Base-by-base conservation (phyloP, 2,888 invertebrate species). In the Agrypnus murinus region DNA sequence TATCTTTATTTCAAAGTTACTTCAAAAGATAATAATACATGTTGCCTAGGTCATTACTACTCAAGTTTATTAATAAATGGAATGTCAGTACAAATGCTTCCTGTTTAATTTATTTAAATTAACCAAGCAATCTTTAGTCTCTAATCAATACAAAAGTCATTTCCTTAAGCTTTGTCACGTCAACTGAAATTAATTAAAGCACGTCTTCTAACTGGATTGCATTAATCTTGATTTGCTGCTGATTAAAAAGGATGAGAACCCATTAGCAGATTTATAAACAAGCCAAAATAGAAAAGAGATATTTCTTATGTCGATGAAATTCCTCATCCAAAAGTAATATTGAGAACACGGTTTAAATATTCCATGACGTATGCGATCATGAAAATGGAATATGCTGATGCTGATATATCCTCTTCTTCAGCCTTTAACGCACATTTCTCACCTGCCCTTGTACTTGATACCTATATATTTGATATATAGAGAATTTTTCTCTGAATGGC, bases 381-480 rank as follows among this genome's bases (percentile, higher is more conserved):
- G 38, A 38, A 9, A 38, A 10, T 2, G n/a, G n/a, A n/a, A 38
- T 9, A 9, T 34, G 8, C 7, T 12, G 14, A 50, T 50, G 31
- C 25, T 31, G 31, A 31, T 50, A 50, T 50, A 50, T 50, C 31
- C 9, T 32, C 31, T 48, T 12, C 50, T 31, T 50, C 6, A 12
- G 12, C 25, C 25, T 25, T 25, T 32, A 50, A 32, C 50, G 25
- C 25, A 25, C 5, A 50, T 50, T 50, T 50, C 50, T 50, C 50
- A 50, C 50, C 50, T 50, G 50, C 31, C 50, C 31, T 14, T 12
- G 12, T 50, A 50, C 50, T 50, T 50, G 50, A 50, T 50, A 12
- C 50, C 50, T 50, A 12, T 50, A 12, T 32, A 50, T 55, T 55
- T 55, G 55, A 55, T 36, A 55, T 55, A 55, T 55, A 36, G 36